Percentiles rank a stretch among this genome's conserved stretches.
Evolutionary conservation across 2,888 invertebrate genomes (phyloP).

Genomic region (Capitulum mitella): DNA sequence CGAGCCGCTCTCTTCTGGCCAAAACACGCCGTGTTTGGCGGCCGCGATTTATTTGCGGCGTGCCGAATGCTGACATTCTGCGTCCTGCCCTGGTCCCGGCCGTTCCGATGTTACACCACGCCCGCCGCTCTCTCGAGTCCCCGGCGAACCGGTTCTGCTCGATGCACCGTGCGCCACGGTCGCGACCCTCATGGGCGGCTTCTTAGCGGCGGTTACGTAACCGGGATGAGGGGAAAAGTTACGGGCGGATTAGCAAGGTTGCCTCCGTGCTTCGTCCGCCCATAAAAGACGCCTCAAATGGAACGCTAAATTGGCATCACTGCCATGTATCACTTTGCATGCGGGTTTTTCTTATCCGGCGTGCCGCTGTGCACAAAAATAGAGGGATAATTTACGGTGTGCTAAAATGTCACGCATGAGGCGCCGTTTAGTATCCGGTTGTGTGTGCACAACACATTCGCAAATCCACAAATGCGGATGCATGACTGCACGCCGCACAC

Average conservation of each 20-base stretch:
- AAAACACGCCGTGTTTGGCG: too few relatives aligned
- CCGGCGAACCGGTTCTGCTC: too few relatives aligned
- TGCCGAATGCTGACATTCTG: too few relatives aligned
- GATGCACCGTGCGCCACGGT: too few relatives aligned
- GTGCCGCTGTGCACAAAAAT: background rate
- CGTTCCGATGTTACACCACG: too few relatives aligned
- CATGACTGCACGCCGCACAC: too few relatives aligned
- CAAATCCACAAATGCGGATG: too few relatives aligned
- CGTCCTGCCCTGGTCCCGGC: too few relatives aligned
- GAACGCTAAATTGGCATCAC: background rate
- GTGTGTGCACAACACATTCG: background rate
- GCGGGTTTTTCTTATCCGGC: background rate
- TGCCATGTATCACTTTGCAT: conserved; percentile 4
- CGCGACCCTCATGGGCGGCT: background rate
- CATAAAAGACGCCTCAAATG: conserved; percentile 4
- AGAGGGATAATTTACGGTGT: background rate
- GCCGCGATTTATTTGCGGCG: too few relatives aligned
- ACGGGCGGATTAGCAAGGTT: background rate
- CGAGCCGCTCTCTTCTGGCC: too few relatives aligned
- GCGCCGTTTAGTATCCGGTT: background rate
- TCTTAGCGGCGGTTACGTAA: background rate
- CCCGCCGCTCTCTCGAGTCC: too few relatives aligned
- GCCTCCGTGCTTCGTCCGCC: background rate
- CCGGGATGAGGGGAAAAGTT: background rate
- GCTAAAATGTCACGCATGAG: background rate